phyloP scores from a whole-genome alignment of 1,140 invertebrate genomes.

The Sitophilus oryzae region DNA sequence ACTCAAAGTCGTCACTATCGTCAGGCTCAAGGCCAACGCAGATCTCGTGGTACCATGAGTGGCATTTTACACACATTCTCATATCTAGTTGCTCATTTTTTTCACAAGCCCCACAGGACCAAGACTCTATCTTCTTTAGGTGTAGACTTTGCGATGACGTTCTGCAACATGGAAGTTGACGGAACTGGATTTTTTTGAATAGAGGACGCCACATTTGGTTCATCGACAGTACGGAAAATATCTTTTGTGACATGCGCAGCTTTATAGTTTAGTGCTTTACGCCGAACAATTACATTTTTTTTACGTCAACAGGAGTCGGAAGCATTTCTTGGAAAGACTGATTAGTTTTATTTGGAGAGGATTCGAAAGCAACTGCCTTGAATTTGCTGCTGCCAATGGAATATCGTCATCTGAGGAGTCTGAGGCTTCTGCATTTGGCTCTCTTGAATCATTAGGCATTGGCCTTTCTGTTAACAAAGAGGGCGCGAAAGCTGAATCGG shows the following conservation, averaged over 20 bases:
- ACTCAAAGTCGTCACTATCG: too few relatives aligned
- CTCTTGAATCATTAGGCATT: slow-evolving; percentile 39
- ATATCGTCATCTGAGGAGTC: slow-evolving; percentile 15
- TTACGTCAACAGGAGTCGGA: too few relatives aligned
- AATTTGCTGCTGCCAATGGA: slow-evolving; percentile 7
- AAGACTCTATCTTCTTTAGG: too few relatives aligned
- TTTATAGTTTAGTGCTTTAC: slow-evolving; percentile 34
- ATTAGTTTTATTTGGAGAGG: slow-evolving; percentile 10
- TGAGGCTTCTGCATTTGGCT: slow-evolving; percentile 25
- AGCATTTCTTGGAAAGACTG: too few relatives aligned
- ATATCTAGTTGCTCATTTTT: slow-evolving; percentile 1
- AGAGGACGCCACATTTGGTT: background rate
- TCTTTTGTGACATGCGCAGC: slow-evolving; percentile 30
- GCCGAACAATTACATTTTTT: slow-evolving; percentile 22
- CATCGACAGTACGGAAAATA: slow-evolving; percentile 27
- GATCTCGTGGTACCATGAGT: background rate
- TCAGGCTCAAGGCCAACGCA: background rate
- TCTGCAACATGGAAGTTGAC: background rate
- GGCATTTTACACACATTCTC: background rate
- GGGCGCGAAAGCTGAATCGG: too few relatives aligned
- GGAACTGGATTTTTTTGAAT: slow-evolving; percentile 1
- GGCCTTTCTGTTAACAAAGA: slow-evolving; percentile 30
- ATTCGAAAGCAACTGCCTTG: background rate
- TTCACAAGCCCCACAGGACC: too few relatives aligned
- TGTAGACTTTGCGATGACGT: slow-evolving; percentile 1